phyloP scores from a whole-genome alignment of 1,140 invertebrate genomes.

The Vollenhovia emeryi region DNA sequence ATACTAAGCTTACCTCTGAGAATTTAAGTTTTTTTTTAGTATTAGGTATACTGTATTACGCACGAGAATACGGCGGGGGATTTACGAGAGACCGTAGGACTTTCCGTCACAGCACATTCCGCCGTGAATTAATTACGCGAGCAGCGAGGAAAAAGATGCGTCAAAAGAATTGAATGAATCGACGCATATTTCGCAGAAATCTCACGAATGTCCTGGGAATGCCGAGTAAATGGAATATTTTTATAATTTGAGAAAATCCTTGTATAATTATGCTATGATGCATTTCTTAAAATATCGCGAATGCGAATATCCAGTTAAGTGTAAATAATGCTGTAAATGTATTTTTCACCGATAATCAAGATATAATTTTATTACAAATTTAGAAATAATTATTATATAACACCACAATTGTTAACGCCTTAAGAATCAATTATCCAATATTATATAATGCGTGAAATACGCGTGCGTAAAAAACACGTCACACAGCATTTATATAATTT shows the following conservation, averaged over 20 bases:
- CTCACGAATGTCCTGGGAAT: not conserved
- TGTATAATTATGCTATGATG: not conserved
- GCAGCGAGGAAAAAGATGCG: not conserved
- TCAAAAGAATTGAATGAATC: not conserved
- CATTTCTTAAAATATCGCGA: not conserved
- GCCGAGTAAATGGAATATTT: not conserved
- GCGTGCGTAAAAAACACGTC: not conserved
- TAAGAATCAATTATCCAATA: not conserved
- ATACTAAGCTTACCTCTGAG: not conserved
- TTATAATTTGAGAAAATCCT: not conserved
- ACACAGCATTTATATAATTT: not conserved
- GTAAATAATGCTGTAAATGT: not conserved
- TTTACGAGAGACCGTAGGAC: not conserved
- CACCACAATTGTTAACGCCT: not conserved
- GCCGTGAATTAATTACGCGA: not conserved
- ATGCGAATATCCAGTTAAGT: not conserved
- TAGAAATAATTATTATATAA: not conserved
- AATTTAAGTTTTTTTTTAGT: not conserved
- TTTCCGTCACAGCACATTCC: not conserved
- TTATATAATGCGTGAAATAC: slow-evolving; percentile 23
- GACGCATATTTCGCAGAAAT: not conserved
- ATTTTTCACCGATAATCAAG: not conserved
- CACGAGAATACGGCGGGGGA: not conserved
- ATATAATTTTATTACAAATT: not conserved
- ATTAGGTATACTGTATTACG: not conserved